Evolutionary conservation across 2,113 vertebrate genomes (phyloP).

Genomic region (Pandion haliaetus): DNA sequence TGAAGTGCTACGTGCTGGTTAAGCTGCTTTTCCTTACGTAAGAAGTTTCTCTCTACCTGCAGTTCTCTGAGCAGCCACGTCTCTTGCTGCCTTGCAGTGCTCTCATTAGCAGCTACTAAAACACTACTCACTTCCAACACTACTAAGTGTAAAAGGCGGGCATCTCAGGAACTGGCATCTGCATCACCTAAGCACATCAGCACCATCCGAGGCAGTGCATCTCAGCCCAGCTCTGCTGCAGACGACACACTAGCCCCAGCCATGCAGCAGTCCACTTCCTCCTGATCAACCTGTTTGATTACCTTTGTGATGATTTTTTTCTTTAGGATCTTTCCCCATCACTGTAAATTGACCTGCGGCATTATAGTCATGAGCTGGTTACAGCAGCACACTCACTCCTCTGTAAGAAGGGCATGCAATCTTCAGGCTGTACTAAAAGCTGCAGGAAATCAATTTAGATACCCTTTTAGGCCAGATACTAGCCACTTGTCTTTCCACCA

Average conservation of each 20-base stretch:
- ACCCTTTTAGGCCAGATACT: background rate
- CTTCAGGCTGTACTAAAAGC: background rate
- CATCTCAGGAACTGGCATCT: background rate
- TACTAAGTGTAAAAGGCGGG: rapidly evolving
- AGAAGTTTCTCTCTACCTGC: background rate
- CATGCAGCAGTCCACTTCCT: background rate
- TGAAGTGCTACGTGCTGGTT: background rate
- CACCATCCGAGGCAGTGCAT: background rate
- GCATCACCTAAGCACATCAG: background rate
- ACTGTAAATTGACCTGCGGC: background rate
- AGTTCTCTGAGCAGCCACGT: background rate
- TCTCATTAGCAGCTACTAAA: background rate
- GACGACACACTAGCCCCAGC: background rate
- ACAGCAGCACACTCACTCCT: background rate
- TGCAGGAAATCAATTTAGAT: background rate
- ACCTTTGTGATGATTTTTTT: background rate
- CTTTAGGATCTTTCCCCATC: background rate
- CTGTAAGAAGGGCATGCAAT: background rate
- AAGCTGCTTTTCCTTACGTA: background rate
- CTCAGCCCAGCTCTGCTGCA: background rate
- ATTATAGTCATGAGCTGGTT: background rate
- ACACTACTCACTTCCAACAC: background rate
- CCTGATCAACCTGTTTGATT: background rate
- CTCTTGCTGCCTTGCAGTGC: background rate
- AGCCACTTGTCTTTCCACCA: background rate